Percentiles rank a stretch among this genome's conserved stretches.
phyloP scores from a whole-genome alignment of 2,113 vertebrate species.

The Eulemur macaco region DNA sequence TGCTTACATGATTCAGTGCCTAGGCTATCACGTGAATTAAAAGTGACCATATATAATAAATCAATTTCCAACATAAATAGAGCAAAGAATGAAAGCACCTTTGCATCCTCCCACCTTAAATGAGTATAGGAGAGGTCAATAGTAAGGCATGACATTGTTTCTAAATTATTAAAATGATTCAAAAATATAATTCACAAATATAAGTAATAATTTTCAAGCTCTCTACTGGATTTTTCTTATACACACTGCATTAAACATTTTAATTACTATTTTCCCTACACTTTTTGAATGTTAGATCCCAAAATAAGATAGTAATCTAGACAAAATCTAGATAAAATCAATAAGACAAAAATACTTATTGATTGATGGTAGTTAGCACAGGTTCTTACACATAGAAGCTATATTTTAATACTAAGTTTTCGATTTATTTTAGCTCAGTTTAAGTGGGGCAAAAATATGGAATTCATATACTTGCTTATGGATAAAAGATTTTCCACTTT shows the following conservation, averaged over 20 bases:
- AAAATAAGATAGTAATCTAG: not conserved
- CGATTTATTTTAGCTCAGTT: not conserved
- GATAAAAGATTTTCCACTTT: not conserved
- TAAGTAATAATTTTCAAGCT: not conserved
- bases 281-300: not conserved
- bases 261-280: not conserved
- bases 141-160: not conserved
- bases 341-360: not conserved
- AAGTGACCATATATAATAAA: not conserved
- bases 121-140: not conserved
- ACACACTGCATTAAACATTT: not conserved
- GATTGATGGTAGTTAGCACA: not conserved
- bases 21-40: not conserved
- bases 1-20: not conserved
- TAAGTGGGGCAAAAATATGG: not conserved
- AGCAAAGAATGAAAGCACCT: not conserved
- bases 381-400: not conserved
- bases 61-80: slow-evolving; percentile 9
- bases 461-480: not conserved
- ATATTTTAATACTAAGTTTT: slow-evolving; percentile 22
- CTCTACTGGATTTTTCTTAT: not conserved
- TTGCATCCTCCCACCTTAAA: not conserved
- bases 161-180: not conserved
- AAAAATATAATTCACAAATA: not conserved
- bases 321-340: not conserved